Evolutionary conservation across 2,888 invertebrate genomes (phyloP).

Genomic region (Trichogramma dendrolimi): DNA sequence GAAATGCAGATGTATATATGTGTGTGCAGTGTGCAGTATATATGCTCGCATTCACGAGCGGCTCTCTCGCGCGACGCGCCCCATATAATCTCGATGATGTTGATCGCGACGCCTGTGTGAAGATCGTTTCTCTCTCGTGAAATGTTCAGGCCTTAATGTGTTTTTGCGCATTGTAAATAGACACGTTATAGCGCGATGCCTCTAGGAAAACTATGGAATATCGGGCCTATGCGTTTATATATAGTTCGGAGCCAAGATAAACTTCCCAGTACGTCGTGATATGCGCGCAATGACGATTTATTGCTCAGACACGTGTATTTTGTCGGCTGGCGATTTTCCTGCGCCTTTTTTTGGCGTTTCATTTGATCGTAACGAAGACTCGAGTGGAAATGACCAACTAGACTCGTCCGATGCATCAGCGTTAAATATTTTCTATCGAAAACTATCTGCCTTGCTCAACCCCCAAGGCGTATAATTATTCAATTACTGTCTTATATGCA

Average conservation of each 20-base stretch:
- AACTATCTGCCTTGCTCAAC: too few species aligned
- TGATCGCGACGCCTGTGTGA: constrained; percentile 40
- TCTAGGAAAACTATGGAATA: constrained; percentile 37
- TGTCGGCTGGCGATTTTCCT: not conserved
- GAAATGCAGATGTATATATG: too few species aligned
- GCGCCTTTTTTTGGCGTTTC: not conserved
- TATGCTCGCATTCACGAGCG: constrained; percentile 28
- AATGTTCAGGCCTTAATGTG: too few species aligned
- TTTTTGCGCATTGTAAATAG: too few species aligned
- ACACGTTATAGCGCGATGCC: constrained; percentile 37
- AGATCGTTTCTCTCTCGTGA: not conserved
- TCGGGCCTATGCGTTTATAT: too few species aligned
- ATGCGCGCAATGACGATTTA: constrained; percentile 47
- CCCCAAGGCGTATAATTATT: too few species aligned
- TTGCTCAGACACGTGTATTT: constrained; percentile 47
- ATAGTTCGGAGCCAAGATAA: constrained; percentile 43
- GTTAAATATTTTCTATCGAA: too few species aligned
- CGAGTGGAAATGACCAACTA: too few species aligned
- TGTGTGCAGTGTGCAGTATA: not conserved
- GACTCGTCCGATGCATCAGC: too few species aligned
- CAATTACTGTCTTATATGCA: too few species aligned
- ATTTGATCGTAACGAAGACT: not conserved
- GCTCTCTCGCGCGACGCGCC: constrained; percentile 40
- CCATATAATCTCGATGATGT: constrained; percentile 51
- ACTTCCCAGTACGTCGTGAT: constrained; percentile 35